phyloP scores from a whole-genome alignment of 2,113 vertebrate genomes.

The Salvator merianae region DNA sequence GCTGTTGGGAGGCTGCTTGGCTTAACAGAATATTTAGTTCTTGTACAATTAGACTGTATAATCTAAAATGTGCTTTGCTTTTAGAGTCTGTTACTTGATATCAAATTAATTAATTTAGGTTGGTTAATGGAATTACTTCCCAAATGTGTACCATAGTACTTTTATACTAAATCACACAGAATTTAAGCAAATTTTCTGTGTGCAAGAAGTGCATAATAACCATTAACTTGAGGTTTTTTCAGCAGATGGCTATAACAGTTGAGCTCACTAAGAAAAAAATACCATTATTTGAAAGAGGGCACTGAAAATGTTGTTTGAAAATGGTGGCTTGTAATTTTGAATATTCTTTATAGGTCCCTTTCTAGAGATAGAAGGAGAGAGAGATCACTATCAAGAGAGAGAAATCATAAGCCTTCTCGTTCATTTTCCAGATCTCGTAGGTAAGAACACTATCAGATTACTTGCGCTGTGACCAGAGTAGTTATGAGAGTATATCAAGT shows the following conservation, averaged over 20 bases:
- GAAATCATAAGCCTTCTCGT: conserved; percentile 91
- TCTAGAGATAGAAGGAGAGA: conserved; percentile 95
- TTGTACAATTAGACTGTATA: too few species aligned
- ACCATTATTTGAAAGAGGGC: neutral
- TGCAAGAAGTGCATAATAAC: neutral
- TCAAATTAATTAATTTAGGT: neutral
- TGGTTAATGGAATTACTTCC: too few species aligned
- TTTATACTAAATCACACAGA: too few species aligned
- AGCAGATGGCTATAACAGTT: neutral
- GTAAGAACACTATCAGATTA: conserved; percentile 63
- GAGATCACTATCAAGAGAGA: conserved; percentile 91
- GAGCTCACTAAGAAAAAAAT: neutral
- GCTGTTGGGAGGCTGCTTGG: too few species aligned
- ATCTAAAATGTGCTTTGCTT: too few species aligned
- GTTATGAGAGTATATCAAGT: too few species aligned
- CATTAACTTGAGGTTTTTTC: neutral
- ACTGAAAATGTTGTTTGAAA: neutral
- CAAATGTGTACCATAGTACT: too few species aligned
- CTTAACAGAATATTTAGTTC: too few species aligned
- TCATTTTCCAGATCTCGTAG: conserved; percentile 96
- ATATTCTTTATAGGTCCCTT: conserved; percentile 80
- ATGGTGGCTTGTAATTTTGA: neutral
- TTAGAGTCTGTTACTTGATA: too few species aligned
- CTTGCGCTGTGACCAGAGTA: neutral
- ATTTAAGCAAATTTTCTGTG: neutral